Base-by-base conservation (phyloP, 2,797 vertebrate genomes). In the Microctenopoma stevenorrisi region DNA sequence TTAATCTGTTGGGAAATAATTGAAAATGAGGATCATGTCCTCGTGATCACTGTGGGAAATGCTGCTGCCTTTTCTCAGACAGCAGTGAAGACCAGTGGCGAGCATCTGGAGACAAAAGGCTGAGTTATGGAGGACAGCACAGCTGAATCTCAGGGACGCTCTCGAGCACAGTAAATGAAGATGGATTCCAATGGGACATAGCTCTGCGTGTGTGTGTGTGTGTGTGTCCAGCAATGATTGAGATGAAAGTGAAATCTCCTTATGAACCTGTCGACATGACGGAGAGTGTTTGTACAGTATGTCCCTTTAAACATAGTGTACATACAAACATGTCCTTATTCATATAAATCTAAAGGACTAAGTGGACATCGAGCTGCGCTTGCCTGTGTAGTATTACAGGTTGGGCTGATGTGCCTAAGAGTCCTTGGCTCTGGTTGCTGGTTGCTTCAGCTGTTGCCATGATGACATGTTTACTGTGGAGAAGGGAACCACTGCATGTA, bases 361-460 rank as follows among this genome's bases (percentile, higher is more conserved):
- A 70, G 26, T 6, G 3, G 18, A 60, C 1, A 10, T 9, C 3
- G 59, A 65, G 66, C 37, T 8, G 1, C 15, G 1, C 35, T 15
- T 43, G n/a, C 62, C 46, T 10, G 38, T 26, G 68, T 14, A 7
- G 58, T 12, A 5, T 15, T 60, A 54, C 72, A 58, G 71, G 74
- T 71, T 75, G 69, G 81, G 69, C 47, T 35, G 46, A 62, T 85
- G 78, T 71, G 64, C 68, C 44, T 13, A 68, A 86, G 78, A 87
- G 81, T 84, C 78, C 69, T 22, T 22, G 22, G 22, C 22, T 22
- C 22, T 22, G 22, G 1, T 22, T 22, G 22, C 22, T 22, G 22
- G 22, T 22, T 22, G 22, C 22, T 90, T 89, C 81, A 82, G 73
- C 43, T 60, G 89, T 93, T 89, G 81, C 90, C 81, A 89, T 89